Conservation (phyloP, 2,113 vertebrate species). For the Hiodon tergisus region DNA sequence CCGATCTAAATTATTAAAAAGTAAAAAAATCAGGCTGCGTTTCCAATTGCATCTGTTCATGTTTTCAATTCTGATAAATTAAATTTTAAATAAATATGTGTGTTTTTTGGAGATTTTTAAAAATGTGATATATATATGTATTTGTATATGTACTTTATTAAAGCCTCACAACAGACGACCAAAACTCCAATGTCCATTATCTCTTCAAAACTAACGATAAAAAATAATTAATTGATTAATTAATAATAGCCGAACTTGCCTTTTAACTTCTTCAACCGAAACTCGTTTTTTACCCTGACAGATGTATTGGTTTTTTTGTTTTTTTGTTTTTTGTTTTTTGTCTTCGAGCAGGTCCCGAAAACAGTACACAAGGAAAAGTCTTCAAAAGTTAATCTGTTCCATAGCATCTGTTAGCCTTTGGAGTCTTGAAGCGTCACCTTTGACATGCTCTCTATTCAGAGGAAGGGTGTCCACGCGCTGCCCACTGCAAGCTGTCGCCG, state of each 20-base stretch:
- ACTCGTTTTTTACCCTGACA: slow-evolving; percentile 57
- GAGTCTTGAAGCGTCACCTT: slow-evolving; percentile 87
- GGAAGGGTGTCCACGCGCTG: slow-evolving; percentile 64
- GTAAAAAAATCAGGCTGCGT: too few species aligned
- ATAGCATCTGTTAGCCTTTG: slow-evolving; percentile 79
- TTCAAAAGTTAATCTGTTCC: slow-evolving; percentile 74
- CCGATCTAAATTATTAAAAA: too few species aligned
- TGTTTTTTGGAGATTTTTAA: too few species aligned
- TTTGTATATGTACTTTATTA: too few species aligned
- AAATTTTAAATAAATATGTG: too few species aligned
- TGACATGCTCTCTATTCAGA: slow-evolving; percentile 74
- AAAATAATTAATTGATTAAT: background rate
- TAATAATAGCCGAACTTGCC: too few species aligned
- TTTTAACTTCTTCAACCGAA: background rate
- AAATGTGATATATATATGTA: too few species aligned
- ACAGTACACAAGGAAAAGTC: slow-evolving; percentile 71
- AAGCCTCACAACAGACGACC: too few species aligned
- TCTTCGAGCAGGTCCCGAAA: slow-evolving; percentile 64
- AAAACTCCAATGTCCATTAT: background rate
- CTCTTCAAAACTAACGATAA: background rate
- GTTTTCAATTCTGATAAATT: too few species aligned
- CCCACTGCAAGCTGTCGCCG: slow-evolving; percentile 76
- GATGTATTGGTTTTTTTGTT: slow-evolving; percentile 55
- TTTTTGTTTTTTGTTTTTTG: slow-evolving; percentile 37
- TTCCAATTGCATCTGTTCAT: too few species aligned